phyloP scores from a whole-genome alignment of 2,888 invertebrate genomes.

The Pollenia amentaria region DNA sequence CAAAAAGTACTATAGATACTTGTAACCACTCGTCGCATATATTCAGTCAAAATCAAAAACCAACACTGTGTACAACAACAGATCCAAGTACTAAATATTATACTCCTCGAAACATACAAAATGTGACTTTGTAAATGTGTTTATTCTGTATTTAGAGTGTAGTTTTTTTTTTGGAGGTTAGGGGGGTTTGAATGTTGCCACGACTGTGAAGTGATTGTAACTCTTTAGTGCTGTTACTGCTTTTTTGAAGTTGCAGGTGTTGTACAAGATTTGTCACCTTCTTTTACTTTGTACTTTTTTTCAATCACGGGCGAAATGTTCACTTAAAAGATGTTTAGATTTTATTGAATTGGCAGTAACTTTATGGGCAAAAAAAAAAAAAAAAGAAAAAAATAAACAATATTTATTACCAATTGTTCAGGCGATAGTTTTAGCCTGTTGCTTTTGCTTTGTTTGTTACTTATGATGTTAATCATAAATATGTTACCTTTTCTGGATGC shows the following conservation, averaged over 20 bases:
- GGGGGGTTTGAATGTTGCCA: not conserved
- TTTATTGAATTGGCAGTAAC: slow-evolving; percentile 23
- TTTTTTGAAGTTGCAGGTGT: slow-evolving; percentile 69
- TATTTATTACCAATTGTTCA: slow-evolving; percentile 70
- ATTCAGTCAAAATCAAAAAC: slow-evolving; percentile 43
- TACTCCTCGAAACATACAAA: slow-evolving; percentile 46
- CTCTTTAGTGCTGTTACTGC: not conserved
- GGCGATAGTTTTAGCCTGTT: slow-evolving; percentile 12
- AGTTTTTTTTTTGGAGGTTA: slow-evolving; percentile 30
- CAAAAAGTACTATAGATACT: slow-evolving; percentile 19
- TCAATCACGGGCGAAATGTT: slow-evolving; percentile 35
- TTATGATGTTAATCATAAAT: slow-evolving; percentile 65
- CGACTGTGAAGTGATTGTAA: slow-evolving; percentile 38
- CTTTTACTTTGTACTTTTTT: slow-evolving; percentile 26
- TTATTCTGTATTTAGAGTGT: slow-evolving; percentile 53
- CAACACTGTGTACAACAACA: slow-evolving; percentile 51
- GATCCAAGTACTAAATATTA: slow-evolving; percentile 33
- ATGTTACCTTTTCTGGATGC: slow-evolving; percentile 9
- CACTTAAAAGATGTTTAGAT: slow-evolving; percentile 23
- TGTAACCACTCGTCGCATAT: slow-evolving; percentile 1
- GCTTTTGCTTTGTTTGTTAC: slow-evolving; percentile 47
- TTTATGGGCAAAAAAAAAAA: slow-evolving; percentile 25
- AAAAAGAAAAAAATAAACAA: slow-evolving; percentile 10
- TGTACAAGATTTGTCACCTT: slow-evolving; percentile 74
- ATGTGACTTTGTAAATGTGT: slow-evolving; percentile 54